Evolutionary conservation across 37 sponge, comb jelly and placozoan genomes (phyloP).

Genomic region (Corticium candelabrum): DNA sequence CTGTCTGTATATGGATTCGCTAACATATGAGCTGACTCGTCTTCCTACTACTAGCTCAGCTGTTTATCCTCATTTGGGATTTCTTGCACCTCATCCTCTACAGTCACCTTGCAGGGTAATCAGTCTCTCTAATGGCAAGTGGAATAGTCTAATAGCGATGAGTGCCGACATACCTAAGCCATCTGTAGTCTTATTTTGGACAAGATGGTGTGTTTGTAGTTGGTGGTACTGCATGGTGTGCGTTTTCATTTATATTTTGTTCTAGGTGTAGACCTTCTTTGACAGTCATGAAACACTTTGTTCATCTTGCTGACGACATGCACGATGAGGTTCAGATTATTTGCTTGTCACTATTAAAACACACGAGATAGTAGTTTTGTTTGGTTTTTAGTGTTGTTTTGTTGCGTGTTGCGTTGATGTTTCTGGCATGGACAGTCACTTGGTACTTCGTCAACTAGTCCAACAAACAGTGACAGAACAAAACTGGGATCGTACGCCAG

Average conservation of each 20-base stretch:
- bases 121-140: background rate
- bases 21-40: background rate
- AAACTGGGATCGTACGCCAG: background rate
- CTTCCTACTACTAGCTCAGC: background rate
- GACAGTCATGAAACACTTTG: background rate
- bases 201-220: background rate
- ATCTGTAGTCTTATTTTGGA: background rate
- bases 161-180: background rate
- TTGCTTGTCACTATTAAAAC: background rate
- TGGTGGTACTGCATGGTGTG: too few relatives aligned
- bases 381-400: background rate
- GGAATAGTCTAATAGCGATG: background rate
- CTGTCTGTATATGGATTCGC: background rate
- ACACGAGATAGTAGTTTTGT: background rate
- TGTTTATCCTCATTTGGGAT: background rate
- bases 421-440: background rate
- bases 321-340: background rate
- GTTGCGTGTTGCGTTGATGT: background rate
- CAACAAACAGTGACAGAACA: background rate
- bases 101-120: background rate
- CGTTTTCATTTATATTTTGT: background rate
- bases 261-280: background rate
- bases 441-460: background rate
- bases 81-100: background rate
- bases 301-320: background rate